Evolutionary conservation across 2,797 vertebrate species (phyloP).

Genomic region (Petrocephalus schoutedeni): DNA sequence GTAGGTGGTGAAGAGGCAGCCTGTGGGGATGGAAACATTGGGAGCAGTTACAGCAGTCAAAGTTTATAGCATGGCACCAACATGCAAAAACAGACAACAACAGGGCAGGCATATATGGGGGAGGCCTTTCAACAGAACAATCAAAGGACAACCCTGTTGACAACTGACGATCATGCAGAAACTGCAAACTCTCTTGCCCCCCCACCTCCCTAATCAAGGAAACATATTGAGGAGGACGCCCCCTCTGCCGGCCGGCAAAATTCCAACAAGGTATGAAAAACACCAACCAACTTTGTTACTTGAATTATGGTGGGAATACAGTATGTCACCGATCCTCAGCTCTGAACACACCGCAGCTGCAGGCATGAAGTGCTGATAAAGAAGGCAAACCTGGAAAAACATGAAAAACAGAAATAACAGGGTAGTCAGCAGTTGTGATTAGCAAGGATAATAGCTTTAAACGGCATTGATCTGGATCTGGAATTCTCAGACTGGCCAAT

Average conservation of each 20-base stretch:
- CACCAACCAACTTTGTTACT: background rate
- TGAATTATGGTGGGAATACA: background rate
- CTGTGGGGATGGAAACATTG: background rate
- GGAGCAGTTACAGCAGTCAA: background rate
- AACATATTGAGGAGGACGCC: too few relatives aligned
- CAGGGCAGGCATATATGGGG: background rate
- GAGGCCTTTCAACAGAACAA: background rate
- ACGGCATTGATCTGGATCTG: background rate
- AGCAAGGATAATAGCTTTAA: background rate
- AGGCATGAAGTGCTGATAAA: background rate
- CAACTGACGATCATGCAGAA: background rate
- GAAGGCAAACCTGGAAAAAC: background rate
- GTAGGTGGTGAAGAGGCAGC: background rate
- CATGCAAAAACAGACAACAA: background rate
- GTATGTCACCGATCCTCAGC: background rate
- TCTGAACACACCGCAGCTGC: background rate
- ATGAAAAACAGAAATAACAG: background rate
- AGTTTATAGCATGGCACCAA: background rate
- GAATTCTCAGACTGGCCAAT: background rate
- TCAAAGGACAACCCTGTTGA: background rate
- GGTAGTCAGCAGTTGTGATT: background rate
- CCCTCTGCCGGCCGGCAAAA: background rate
- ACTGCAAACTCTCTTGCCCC: background rate
- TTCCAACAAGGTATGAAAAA: background rate
- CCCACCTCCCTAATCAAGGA: background rate